These are phyloP conservation scores for Synanthedon vespiformis DNA, from an alignment of 2,888 invertebrate species.

Conservation along the genomic window DNA sequence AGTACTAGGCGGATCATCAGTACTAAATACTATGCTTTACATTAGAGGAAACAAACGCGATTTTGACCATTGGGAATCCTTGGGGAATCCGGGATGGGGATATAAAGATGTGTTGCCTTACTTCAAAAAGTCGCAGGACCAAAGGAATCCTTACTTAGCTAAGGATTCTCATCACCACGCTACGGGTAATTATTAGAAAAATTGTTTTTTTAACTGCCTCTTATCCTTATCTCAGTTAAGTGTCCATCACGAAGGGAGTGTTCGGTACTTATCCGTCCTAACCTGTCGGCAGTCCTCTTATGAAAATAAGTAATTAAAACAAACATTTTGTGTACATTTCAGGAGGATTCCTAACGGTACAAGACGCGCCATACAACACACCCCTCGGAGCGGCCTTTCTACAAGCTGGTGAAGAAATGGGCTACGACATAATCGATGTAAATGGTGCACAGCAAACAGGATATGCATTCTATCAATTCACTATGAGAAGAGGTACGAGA, in stretches of 20 bases:
- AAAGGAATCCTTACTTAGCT: slow-evolving; percentile 88
- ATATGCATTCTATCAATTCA: slow-evolving; percentile 87
- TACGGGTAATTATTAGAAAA: slow-evolving; percentile 63
- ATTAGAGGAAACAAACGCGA: slow-evolving; percentile 88
- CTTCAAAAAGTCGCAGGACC: slow-evolving; percentile 89
- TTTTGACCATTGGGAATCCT: slow-evolving; percentile 87
- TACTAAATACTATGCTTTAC: slow-evolving; percentile 92
- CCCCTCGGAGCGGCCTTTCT: slow-evolving; percentile 87
- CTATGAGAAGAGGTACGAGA: slow-evolving; percentile 86
- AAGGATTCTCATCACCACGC: slow-evolving; percentile 77
- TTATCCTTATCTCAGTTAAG: not conserved
- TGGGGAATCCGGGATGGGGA: slow-evolving; percentile 91
- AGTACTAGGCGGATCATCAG: slow-evolving; percentile 87
- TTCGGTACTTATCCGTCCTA: too few species aligned
- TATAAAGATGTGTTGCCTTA: slow-evolving; percentile 85
- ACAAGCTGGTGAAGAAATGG: slow-evolving; percentile 93
- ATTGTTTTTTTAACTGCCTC: too few species aligned
- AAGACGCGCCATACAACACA: slow-evolving; percentile 83
- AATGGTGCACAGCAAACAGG: slow-evolving; percentile 91
- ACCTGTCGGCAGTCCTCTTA: too few species aligned
- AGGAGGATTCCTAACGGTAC: slow-evolving; percentile 83
- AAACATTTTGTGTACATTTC: slow-evolving; percentile 19
- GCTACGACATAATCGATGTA: slow-evolving; percentile 86
- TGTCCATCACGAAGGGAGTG: not conserved
- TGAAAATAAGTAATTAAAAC: too few species aligned